These are phyloP conservation scores for Danaus chrysippus DNA, from an alignment of 2,888 invertebrate genomes.

Conservation along the genomic window DNA sequence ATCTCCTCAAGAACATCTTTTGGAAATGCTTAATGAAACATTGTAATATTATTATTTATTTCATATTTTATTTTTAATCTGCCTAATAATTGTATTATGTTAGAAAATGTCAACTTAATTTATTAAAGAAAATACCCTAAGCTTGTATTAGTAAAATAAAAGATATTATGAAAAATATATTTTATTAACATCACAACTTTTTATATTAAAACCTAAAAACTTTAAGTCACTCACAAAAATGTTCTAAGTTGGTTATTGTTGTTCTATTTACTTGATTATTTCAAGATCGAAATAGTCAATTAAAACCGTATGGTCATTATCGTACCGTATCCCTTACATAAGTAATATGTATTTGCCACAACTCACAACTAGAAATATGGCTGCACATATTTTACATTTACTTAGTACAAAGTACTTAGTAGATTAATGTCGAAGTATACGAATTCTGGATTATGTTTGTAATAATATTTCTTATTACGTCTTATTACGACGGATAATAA, in stretches of 20 bases:
- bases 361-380: no score
- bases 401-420: no score
- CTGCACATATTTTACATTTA: no score
- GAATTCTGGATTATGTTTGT: no score
- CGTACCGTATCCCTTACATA: no score
- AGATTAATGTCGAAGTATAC: no score
- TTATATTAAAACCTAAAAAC: slow-evolving; percentile 10
- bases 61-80: no score
- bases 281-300: no score
- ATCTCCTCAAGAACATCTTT: slow-evolving; percentile 64
- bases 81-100: background rate
- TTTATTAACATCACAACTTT: slow-evolving; percentile 26
- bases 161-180: slow-evolving; percentile 17
- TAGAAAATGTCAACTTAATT: background rate
- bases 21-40: slow-evolving; percentile 54
- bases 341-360: no score
- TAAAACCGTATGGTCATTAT: no score
- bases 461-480: no score
- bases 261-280: background rate
- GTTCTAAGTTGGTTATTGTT: background rate
- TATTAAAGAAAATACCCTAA: background rate
- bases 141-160: background rate
- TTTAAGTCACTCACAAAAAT: background rate
- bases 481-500: no score
- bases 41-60: background rate